Percentiles rank a stretch among this genome's conserved stretches.
Conservation (phyloP, 2,888 invertebrate genomes). For the Proisotoma minuta region DNA sequence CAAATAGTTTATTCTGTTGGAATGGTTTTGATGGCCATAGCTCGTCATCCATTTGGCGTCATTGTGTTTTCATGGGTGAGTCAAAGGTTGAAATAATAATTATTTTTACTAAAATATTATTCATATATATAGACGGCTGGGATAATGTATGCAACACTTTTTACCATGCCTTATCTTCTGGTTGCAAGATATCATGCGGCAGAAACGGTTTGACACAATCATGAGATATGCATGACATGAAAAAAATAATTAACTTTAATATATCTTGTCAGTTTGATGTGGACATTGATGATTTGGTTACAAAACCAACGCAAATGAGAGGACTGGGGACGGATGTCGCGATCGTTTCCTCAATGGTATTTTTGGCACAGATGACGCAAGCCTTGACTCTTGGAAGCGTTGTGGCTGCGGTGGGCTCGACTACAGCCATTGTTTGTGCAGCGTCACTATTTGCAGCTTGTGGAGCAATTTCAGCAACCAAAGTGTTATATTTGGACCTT, state of each 20-base stretch:
- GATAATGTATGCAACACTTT: conserved; percentile 93
- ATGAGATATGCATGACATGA: background rate
- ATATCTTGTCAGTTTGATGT: conserved; percentile 58
- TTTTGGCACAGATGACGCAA: conserved; percentile 86
- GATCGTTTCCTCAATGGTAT: conserved; percentile 91
- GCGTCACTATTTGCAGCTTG: conserved; percentile 79
- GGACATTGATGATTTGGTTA: conserved; percentile 56
- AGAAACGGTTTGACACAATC: conserved; percentile 65
- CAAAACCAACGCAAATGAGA: conserved; percentile 63
- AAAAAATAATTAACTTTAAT: background rate
- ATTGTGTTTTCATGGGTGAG: conserved; percentile 85
- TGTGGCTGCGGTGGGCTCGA: conserved; percentile 72
- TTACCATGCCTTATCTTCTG: conserved; percentile 92
- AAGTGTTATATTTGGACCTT: conserved; percentile 82
- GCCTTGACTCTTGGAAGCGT: conserved; percentile 82
- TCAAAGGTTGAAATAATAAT: too few species aligned
- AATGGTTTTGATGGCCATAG: conserved; percentile 78
- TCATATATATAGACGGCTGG: too few species aligned
- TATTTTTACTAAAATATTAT: too few species aligned
- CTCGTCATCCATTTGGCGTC: conserved; percentile 70
- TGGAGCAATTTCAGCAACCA: conserved; percentile 78
- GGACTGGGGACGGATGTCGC: conserved; percentile 94
- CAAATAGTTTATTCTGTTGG: conserved; percentile 81
- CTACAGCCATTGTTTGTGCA: conserved; percentile 80
- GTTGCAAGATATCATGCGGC: conserved; percentile 92